Evolutionary conservation across 2,113 vertebrate species (phyloP), one percentile per base, ranked within the genome.

Genomic region (Hiodon alosoides): DNA sequence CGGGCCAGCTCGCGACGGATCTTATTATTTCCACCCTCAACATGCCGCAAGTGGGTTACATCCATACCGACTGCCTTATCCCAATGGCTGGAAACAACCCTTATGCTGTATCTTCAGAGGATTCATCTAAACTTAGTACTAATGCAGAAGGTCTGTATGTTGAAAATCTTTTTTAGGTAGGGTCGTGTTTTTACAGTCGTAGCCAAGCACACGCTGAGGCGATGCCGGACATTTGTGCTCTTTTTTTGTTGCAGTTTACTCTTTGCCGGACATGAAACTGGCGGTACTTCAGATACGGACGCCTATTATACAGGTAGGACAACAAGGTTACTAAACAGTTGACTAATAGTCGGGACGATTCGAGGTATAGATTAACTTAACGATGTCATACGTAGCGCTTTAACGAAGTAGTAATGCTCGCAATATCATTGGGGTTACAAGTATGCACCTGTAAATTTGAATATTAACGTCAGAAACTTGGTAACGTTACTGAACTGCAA

Each of bases 21-120:
- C 90, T 99, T 65, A 84, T 99, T 17, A 94, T 98, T 83, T 97
- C 94, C 65, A 97, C 94, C 0, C 87, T 99, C 9, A 79, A 88
- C 73, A 94, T 98, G 92, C 81, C 76, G 47, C 91, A 93, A 81
- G 91, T 93, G 61, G 96, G 97, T 64, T 93, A 95, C 85, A 89
- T 98, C 60, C 97, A 98, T 86, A 95, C 94, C 0, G 94, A 96
- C 77, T 96, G 96, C 79, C 91, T 98, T 70, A 93, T 95, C 75
- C 97, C 97, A 0, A 94, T 99, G 93, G 92, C 91, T 66, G 97
- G 97, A 60, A 98, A 94, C 85, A 95, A 98, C 85, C 96, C 96
- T 0, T 98, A 96, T 81, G 85, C 91, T 79, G 90, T 88, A 69
- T 82, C 87, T 65, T 86, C 90, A 77, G 92, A 93, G 46, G 90